Percentiles rank a stretch among this genome's conserved stretches.
These are phyloP conservation scores for Drosophila dives DNA, from an alignment of 2,888 invertebrate species.

Conservation along the genomic window DNA sequence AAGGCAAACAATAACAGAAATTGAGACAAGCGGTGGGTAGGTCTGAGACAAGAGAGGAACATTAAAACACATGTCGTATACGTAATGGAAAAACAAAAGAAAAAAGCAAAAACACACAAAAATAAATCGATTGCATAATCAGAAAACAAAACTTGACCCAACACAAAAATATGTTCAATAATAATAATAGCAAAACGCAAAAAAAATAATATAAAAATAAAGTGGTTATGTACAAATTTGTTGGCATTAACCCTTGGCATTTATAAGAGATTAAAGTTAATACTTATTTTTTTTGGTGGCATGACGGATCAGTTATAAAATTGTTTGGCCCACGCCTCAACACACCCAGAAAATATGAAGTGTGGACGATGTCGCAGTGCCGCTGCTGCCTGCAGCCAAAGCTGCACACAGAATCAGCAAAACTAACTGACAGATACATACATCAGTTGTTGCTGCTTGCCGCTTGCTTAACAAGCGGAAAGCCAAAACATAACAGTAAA, in stretches of 20 bases:
- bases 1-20: conserved; percentile 37
- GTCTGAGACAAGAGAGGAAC: conserved; percentile 23
- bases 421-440: conserved; percentile 69
- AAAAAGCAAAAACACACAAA: neutral
- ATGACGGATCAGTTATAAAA: conserved; percentile 59
- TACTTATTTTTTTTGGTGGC: conserved; percentile 22
- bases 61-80: conserved; percentile 27
- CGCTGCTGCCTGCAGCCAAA: conserved; percentile 24
- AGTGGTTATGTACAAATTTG: conserved; percentile 51
- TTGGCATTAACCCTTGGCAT: conserved; percentile 75
- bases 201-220: conserved; percentile 26
- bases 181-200: conserved; percentile 37
- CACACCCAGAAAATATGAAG: conserved; percentile 72
- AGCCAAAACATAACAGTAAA: conserved; percentile 76
- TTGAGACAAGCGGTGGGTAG: conserved; percentile 16
- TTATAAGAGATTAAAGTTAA: conserved; percentile 39
- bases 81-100: conserved; percentile 38
- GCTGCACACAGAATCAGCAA: conserved; percentile 56
- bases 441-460: conserved; percentile 43
- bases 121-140: conserved; percentile 52
- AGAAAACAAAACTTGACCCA: conserved; percentile 50
- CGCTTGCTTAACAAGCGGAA: conserved; percentile 72
- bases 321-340: conserved; percentile 58
- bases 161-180: conserved; percentile 37
- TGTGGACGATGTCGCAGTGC: conserved; percentile 42